Evolutionary conservation across 1,140 invertebrate genomes (phyloP), one percentile per base, ranked within the genome.

Genomic region (Bombus waltoni): DNA sequence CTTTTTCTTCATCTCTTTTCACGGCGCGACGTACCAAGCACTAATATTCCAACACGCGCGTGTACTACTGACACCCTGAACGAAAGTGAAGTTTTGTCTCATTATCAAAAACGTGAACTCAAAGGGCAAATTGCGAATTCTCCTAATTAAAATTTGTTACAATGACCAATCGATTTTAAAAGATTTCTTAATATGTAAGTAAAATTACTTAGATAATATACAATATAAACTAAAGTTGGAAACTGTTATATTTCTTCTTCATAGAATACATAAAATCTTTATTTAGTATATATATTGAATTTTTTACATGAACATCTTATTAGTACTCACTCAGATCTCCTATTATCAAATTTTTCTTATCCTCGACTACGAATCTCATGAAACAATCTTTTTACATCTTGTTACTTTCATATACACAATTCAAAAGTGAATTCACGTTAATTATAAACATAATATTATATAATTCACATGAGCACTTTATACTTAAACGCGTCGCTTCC

Each of bases 1-100:
- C 35, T 87, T 77, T n/a, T 68, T 53, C n/a, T 53, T 71, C 28
- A n/a, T 59, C n/a, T 66, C 68, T 74, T 74, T 73, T 42, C 38
- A 66, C 28, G 28, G 15, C 65, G 8, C 38, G 47, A 25, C 28
- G 15, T 22, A 15, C 8, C 25, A 70, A 68, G 18, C 28, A 32
- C 28, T 70, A 10, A 25, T n/a, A 79, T 78, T 35, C 11, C 68
- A 13, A 62, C 25, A 81, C 57, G 18, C 3, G 32, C 40, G 18
- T 44, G 25, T n/a, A 2, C 22, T 22, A 74, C 62, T 79, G 40
- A 62, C 25, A n/a, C 25, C 11, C 25, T 13, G n/a, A 44, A n/a
- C 8, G 62, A 53, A 77, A 42, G 6, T 22, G n/a, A 53, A 38
- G 18, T 47, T 77, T 40, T 1, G 35, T 13, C 18, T 35, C 18